These are phyloP conservation scores for Acronicta alni DNA, from an alignment of 2,888 invertebrate genomes.

Conservation along the genomic window DNA sequence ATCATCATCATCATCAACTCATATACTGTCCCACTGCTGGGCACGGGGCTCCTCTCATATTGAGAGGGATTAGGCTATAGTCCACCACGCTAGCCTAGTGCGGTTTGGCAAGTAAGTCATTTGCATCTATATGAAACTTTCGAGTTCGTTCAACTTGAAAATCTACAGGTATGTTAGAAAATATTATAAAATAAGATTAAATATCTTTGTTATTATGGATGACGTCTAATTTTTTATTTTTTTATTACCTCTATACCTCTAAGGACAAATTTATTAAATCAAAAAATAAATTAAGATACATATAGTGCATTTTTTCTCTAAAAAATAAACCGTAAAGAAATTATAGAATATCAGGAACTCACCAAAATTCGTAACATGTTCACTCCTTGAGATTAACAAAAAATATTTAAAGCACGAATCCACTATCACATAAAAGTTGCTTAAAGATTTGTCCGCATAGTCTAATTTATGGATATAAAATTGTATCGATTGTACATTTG, in stretches of 20 bases:
- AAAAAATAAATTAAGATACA: too few species aligned
- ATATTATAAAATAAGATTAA: too few species aligned
- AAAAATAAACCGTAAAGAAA: not conserved
- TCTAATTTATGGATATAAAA: conserved; percentile 31
- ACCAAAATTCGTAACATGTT: conserved; percentile 58
- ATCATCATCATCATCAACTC: too few species aligned
- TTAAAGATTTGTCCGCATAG: conserved; percentile 7
- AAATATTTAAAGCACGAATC: conserved; percentile 15
- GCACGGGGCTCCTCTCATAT: too few species aligned
- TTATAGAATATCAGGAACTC: conserved; percentile 28
- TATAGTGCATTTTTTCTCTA: too few species aligned
- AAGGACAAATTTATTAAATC: too few species aligned
- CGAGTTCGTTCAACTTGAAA: not conserved
- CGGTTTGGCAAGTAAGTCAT: not conserved
- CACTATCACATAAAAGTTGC: conserved; percentile 39
- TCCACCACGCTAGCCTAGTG: too few species aligned
- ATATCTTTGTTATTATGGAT: too few species aligned
- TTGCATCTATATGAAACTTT: not conserved
- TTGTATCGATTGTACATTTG: conserved; percentile 39
- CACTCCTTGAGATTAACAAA: conserved; percentile 1
- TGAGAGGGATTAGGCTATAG: too few species aligned
- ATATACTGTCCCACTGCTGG: too few species aligned
- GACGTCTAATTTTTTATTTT: too few species aligned
- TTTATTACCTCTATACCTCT: too few species aligned
- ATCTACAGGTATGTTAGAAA: not conserved